phyloP scores from a whole-genome alignment of 2,888 invertebrate genomes.

The Heteromurus nitidus region DNA sequence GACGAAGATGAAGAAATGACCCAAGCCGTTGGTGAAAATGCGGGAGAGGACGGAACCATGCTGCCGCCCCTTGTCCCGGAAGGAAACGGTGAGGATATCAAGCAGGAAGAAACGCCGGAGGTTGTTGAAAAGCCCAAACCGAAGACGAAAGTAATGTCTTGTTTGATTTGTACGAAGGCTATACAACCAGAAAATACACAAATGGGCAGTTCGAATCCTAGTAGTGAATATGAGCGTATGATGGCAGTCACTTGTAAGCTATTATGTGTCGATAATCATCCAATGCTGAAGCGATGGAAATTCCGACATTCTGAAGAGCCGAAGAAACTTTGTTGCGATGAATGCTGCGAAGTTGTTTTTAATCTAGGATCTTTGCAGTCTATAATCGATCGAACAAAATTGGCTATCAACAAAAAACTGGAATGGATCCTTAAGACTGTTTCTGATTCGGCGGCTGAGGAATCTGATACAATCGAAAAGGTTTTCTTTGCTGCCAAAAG shows the following conservation, averaged over 20 bases:
- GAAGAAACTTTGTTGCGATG: slow-evolving; percentile 58
- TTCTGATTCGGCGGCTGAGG: slow-evolving; percentile 47
- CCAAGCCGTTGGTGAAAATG: slow-evolving; percentile 25
- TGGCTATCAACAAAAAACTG: slow-evolving; percentile 60
- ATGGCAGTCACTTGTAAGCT: slow-evolving; percentile 55
- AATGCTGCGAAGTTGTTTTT: slow-evolving; percentile 61
- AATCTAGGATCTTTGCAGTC: slow-evolving; percentile 62
- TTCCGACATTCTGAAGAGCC: slow-evolving; percentile 59
- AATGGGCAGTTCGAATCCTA: slow-evolving; percentile 47
- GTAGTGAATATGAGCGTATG: slow-evolving; percentile 52
- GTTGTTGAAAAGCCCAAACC: slow-evolving; percentile 44
- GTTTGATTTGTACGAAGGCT: slow-evolving; percentile 49
- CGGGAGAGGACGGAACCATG: background rate
- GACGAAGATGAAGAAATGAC: slow-evolving; percentile 59
- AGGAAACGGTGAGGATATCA: background rate
- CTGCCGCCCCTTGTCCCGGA: background rate
- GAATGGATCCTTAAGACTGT: slow-evolving; percentile 61
- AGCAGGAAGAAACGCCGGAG: slow-evolving; percentile 12
- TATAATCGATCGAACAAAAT: slow-evolving; percentile 54
- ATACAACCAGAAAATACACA: slow-evolving; percentile 50
- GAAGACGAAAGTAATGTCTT: slow-evolving; percentile 51
- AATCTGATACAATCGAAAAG: slow-evolving; percentile 59
- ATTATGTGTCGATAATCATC: slow-evolving; percentile 55
- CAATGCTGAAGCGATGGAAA: slow-evolving; percentile 52
- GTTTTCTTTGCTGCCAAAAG: slow-evolving; percentile 55